Percentiles rank a stretch among this genome's conserved stretches.
These are phyloP conservation scores for Anableps anableps DNA, from an alignment of 2,797 vertebrate species.

Conservation along the genomic window DNA sequence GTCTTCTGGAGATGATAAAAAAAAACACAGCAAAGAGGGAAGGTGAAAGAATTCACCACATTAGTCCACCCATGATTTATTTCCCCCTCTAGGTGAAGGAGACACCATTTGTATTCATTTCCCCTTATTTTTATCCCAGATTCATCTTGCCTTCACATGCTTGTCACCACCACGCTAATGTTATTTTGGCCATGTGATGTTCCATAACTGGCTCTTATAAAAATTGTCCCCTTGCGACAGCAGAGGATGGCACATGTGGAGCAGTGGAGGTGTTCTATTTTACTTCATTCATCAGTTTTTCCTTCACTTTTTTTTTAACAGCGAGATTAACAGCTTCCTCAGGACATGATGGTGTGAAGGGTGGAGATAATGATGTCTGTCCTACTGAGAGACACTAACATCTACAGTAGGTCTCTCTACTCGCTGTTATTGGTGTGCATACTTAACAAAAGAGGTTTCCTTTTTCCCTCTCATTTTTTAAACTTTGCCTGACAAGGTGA, in stretches of 20 bases:
- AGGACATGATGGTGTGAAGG: slow-evolving; percentile 68
- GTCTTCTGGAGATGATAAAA: slow-evolving; percentile 5
- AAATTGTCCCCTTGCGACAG: slow-evolving; percentile 77
- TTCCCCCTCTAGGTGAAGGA: slow-evolving; percentile 73
- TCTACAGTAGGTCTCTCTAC: not conserved
- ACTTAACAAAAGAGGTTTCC: slow-evolving; percentile 48
- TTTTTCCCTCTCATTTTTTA: slow-evolving; percentile 51
- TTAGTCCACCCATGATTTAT: slow-evolving; percentile 83
- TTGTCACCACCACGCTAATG: slow-evolving; percentile 73
- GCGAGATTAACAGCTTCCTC: slow-evolving; percentile 69
- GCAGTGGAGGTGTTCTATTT: slow-evolving; percentile 14
- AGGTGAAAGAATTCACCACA: slow-evolving; percentile 52
- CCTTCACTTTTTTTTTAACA: slow-evolving; percentile 18
- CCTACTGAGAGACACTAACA: slow-evolving; percentile 62
- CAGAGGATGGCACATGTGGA: slow-evolving; percentile 58
- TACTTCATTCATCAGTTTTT: slow-evolving; percentile 45
- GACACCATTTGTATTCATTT: slow-evolving; percentile 85
- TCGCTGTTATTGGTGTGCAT: slow-evolving; percentile 28
- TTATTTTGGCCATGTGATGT: slow-evolving; percentile 76
- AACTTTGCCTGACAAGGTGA: slow-evolving; percentile 74
- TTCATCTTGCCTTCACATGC: slow-evolving; percentile 76
- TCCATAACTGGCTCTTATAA: slow-evolving; percentile 81
- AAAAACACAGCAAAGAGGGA: slow-evolving; percentile 21
- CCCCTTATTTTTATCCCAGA: slow-evolving; percentile 79
- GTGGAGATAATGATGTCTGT: slow-evolving; percentile 81